phyloP scores from a whole-genome alignment of 2,113 vertebrate genomes.

The Sceloporus undulatus region DNA sequence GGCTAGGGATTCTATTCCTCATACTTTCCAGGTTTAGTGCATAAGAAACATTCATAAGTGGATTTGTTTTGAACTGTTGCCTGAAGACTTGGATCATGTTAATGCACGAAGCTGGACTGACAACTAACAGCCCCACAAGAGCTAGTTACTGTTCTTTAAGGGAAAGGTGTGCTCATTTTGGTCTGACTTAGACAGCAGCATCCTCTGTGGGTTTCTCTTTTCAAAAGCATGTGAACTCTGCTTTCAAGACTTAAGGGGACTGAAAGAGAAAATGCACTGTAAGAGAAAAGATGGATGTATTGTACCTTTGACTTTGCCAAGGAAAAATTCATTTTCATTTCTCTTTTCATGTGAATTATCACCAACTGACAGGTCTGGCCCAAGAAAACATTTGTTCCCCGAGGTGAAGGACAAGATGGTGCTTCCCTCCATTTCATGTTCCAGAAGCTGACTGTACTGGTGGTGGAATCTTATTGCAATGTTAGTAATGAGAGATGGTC shows the following conservation, averaged over 20 bases:
- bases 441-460: neutral
- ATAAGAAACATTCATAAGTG: conserved; percentile 58
- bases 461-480: no score
- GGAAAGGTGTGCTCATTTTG: conserved; percentile 25
- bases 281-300: neutral
- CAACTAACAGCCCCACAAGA: conserved; percentile 47
- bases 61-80: conserved; percentile 64
- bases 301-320: neutral
- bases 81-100: conserved; percentile 59
- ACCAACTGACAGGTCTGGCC: neutral
- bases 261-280: neutral
- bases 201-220: conserved; percentile 3
- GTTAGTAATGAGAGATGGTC: neutral
- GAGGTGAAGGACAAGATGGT: neutral
- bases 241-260: neutral
- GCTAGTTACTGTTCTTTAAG: conserved; percentile 64
- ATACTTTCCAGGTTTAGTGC: conserved; percentile 59
- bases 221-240: neutral
- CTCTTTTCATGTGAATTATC: neutral
- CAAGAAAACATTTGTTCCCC: neutral
- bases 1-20: conserved; percentile 48
- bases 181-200: neutral
- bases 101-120: conserved; percentile 40
- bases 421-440: neutral
- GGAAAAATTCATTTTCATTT: neutral